These are phyloP conservation scores for Conomelus anceps DNA, from an alignment of 2,888 invertebrate genomes.

Conservation along the genomic window DNA sequence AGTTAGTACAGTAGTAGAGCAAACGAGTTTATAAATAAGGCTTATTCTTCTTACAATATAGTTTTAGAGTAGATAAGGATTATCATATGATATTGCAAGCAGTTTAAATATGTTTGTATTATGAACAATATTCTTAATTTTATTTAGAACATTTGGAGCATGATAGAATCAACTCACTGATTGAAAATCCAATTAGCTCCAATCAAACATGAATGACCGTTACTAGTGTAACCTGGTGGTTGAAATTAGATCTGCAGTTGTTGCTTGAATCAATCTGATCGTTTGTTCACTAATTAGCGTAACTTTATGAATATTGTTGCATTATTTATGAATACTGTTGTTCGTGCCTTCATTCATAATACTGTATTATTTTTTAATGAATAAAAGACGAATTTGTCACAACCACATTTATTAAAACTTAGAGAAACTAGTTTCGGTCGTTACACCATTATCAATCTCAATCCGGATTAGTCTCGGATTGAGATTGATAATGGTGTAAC, in stretches of 20 bases:
- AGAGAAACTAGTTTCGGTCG: too few species aligned
- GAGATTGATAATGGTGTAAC: too few species aligned
- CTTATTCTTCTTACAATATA: background rate
- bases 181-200: background rate
- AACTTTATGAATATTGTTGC: too few species aligned
- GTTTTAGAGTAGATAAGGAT: background rate
- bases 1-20: background rate
- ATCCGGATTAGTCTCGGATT: too few species aligned
- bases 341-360: background rate
- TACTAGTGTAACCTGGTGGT: background rate
- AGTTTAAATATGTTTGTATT: background rate
- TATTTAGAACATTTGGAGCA: background rate
- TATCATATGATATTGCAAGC: background rate
- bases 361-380: too few species aligned
- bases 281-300: background rate
- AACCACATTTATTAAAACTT: background rate
- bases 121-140: background rate
- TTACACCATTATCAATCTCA: too few species aligned
- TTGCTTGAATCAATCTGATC: background rate
- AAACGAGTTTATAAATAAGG: background rate
- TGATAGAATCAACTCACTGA: background rate
- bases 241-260: background rate
- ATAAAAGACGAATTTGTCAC: background rate
- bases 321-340: too few species aligned
- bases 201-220: background rate